Conservation (phyloP, 2,888 invertebrate genomes). For the Schizaphis graminum region DNA sequence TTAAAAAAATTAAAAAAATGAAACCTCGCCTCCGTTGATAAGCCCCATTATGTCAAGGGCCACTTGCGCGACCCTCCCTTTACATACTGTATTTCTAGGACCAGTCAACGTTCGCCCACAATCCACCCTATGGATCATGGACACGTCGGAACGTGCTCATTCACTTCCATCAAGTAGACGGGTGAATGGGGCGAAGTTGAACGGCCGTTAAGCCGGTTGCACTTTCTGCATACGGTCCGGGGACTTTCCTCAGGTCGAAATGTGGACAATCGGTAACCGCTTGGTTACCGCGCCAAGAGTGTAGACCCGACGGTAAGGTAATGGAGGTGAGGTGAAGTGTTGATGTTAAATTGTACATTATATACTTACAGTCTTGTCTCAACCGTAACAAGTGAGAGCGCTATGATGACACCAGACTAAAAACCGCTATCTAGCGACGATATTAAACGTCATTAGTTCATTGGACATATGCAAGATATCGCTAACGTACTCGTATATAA, state of each 20-base stretch:
- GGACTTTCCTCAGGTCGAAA: conserved; percentile 43
- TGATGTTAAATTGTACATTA: neutral
- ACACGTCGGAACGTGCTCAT: neutral
- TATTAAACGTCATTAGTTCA: neutral
- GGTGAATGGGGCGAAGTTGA: neutral
- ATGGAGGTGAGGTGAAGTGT: neutral
- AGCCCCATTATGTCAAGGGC: conserved; percentile 58
- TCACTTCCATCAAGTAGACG: neutral
- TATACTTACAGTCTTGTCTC: neutral
- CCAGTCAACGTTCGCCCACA: conserved; percentile 17
- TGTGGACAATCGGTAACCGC: conserved; percentile 59
- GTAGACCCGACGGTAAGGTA: conserved; percentile 56
- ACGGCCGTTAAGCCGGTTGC: conserved; percentile 8
- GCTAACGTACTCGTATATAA: neutral
- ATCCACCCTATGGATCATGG: conserved; percentile 1
- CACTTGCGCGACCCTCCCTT: conserved; percentile 1
- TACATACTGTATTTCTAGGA: conserved; percentile 47
- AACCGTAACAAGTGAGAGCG: conserved; percentile 23
- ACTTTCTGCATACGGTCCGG: conserved; percentile 54
- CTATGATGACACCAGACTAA: fast-evolving
- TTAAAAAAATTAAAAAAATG: conserved; percentile 2
- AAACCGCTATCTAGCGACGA: conserved; percentile 30
- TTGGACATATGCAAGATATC: neutral
- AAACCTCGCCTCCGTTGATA: neutral
- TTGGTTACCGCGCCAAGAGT: conserved; percentile 52